These are phyloP conservation scores for Eulithis prunata DNA, from an alignment of 2,888 invertebrate genomes.

Conservation along the genomic window DNA sequence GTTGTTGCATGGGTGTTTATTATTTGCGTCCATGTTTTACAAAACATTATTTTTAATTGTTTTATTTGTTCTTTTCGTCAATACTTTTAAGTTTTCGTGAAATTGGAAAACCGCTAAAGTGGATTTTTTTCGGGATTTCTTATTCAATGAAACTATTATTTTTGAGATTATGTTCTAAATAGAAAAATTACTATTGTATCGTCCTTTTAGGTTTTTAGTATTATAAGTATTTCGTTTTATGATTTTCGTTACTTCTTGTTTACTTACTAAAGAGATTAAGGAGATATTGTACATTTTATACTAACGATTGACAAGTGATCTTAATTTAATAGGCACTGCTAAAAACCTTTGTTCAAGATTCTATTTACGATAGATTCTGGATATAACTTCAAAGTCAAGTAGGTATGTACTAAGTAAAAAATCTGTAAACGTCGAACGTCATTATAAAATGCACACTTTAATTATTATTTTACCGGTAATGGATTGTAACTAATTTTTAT, in stretches of 20 bases:
- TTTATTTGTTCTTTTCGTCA: too few relatives aligned
- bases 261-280: not conserved
- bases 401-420: not conserved
- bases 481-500: conserved; percentile 25
- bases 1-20: conserved; percentile 6
- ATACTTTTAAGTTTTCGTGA: too few relatives aligned
- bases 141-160: too few relatives aligned
- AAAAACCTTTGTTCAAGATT: not conserved
- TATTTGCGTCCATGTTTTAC: too few relatives aligned
- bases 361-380: too few relatives aligned
- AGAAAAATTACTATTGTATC: too few relatives aligned
- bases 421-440: not conserved
- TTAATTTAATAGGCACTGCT: not conserved
- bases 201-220: not conserved
- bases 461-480: conserved; percentile 11
- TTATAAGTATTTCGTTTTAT: not conserved
- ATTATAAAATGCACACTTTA: conserved; percentile 6
- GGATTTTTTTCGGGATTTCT: too few relatives aligned
- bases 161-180: too few relatives aligned
- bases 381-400: too few relatives aligned
- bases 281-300: not conserved
- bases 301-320: not conserved
- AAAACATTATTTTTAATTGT: too few relatives aligned
- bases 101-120: too few relatives aligned
- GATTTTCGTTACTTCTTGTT: not conserved